Evolutionary conservation across 1,140 invertebrate genomes (phyloP), one percentile per base, ranked within the genome.

Genomic region (Nautilus pompilius): DNA sequence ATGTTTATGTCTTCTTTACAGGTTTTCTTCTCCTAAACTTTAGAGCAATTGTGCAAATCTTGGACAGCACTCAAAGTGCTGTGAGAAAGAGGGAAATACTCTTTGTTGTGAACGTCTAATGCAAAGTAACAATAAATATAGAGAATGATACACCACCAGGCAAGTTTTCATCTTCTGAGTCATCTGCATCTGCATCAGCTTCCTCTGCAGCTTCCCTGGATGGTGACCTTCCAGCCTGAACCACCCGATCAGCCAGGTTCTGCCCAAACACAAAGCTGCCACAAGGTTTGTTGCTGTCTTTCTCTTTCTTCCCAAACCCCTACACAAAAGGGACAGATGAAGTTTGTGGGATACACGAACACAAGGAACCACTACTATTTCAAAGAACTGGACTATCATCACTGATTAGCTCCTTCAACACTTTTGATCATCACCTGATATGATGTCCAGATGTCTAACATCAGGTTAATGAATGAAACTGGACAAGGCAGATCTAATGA

Each of bases 181-280:
- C 45, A 41, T 67, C 58, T 55, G 46, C 62, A 5, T 67, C 51
- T 49, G 10, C 45, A 22, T 64, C 58, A 57, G 34, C 49, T 6
- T 65, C 30, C 32, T 48, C 34, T 20, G n/a, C n/a, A n/a, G n/a
- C n/a, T n/a, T n/a, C 58, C 53, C 33, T 67, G 8, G 28, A 57
- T 6, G 29, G 55, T 29, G 55, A 15, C 56, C 51, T 36, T 15
- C 48, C 69, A 30, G 28, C 67, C 33, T 59, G 76, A n/a, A 89
- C 84, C 20, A 92, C 92, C 67, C 92, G 86, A 69, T 93, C 91
- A 78, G 92, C 90, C 36, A 96, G 84, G 83, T 94, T 94, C 76
- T 94, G 91, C n/a, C 93, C 93, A 83, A 96, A 96, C 5, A 96
- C 89, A 86, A 94, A 95, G 49, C 87, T n/a, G n/a, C n/a, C 87